phyloP scores from a whole-genome alignment of 2,888 invertebrate genomes.

The Tenthredo notha region DNA sequence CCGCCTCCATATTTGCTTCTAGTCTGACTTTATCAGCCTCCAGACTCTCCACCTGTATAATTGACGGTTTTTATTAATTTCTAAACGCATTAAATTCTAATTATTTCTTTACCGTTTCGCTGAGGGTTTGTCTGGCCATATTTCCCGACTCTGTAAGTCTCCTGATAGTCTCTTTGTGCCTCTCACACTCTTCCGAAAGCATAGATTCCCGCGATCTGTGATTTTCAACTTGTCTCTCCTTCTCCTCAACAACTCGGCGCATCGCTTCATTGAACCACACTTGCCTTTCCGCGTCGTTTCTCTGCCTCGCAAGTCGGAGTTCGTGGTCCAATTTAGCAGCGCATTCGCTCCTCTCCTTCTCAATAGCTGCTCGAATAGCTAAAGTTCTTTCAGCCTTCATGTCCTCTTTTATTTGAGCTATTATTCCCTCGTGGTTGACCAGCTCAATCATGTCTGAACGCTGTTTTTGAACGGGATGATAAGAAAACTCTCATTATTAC shows the following conservation, averaged over 20 bases:
- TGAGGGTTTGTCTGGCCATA: constrained; percentile 79
- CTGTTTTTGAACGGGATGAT: constrained; percentile 62
- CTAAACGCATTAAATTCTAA: constrained; percentile 21
- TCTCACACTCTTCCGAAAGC: constrained; percentile 83
- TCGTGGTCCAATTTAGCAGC: constrained; percentile 78
- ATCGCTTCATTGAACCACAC: constrained; percentile 83
- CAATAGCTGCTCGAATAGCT: constrained; percentile 80
- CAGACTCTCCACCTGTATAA: constrained; percentile 69
- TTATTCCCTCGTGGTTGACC: constrained; percentile 83
- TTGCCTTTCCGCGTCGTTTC: constrained; percentile 81
- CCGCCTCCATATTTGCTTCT: constrained; percentile 64
- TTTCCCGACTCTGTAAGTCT: constrained; percentile 85
- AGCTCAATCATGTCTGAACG: constrained; percentile 84
- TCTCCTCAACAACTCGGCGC: constrained; percentile 85
- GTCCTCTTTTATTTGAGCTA: constrained; percentile 85
- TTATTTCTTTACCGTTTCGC: constrained; percentile 72
- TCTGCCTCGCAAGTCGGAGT: constrained; percentile 78
- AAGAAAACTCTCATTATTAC: not conserved
- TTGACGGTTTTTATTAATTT: not conserved
- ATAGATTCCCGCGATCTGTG: constrained; percentile 83
- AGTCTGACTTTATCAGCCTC: constrained; percentile 67
- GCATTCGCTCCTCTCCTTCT: constrained; percentile 81
- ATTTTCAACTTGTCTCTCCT: constrained; percentile 85
- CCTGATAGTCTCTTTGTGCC: constrained; percentile 85
- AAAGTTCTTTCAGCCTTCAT: constrained; percentile 82